These are phyloP conservation scores for Eospalax fontanierii DNA, from an alignment of 2,797 vertebrate species.

Conservation along the genomic window DNA sequence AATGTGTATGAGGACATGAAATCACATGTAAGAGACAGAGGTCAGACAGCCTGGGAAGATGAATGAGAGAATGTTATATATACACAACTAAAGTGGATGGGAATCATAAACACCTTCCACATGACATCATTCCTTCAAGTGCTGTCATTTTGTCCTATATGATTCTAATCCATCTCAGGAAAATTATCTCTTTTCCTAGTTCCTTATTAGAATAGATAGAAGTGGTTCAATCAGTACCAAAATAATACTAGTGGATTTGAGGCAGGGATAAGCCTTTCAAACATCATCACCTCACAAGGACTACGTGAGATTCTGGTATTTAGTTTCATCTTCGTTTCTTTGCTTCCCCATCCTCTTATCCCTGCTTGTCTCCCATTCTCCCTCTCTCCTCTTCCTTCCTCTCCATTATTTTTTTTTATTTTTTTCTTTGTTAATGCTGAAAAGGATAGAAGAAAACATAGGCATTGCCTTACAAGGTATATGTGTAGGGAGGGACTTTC, in stretches of 20 bases:
- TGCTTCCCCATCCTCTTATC: neutral
- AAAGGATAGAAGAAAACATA: no score
- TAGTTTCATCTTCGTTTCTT: neutral
- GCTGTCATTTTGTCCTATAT: neutral
- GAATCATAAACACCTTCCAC: neutral
- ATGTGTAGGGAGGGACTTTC: no score
- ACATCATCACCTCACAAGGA: no score
- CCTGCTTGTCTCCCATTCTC: neutral
- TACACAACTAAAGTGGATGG: neutral
- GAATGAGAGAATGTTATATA: neutral
- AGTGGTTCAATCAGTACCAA: neutral
- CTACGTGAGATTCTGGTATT: neutral
- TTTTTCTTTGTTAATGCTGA: neutral
- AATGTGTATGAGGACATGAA: neutral
- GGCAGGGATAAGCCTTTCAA: neutral
- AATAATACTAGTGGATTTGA: neutral
- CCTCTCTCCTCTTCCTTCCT: neutral
- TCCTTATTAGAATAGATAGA: neutral
- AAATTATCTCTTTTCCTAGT: constrained; percentile 5
- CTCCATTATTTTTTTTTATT: neutral
- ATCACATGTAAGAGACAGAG: neutral
- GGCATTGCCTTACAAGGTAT: no score
- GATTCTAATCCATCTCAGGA: neutral
- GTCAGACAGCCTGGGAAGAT: neutral
- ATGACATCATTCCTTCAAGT: neutral